A percentile compares a stretch with the other conserved stretches of the same genome.
Evolutionary conservation across 2,888 invertebrate genomes (phyloP).

Genomic region (Trissonchulus latispiculum): DNA sequence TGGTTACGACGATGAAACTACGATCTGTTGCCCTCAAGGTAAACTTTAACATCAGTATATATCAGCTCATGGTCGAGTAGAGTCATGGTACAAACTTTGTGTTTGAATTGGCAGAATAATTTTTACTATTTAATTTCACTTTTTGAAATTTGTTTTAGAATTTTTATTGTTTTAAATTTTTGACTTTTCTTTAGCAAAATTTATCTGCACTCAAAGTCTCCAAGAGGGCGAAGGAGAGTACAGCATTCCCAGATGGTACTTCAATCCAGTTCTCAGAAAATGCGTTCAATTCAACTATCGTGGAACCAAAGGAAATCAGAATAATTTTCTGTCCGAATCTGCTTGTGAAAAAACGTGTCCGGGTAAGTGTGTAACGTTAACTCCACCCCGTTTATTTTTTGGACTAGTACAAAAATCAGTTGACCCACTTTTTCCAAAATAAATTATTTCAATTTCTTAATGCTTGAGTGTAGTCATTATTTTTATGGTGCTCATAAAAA

Average conservation of each 20-base stretch:
- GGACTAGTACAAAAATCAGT: no score
- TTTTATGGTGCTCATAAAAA: no score
- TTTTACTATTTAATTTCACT: no score
- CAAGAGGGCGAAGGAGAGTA: not conserved
- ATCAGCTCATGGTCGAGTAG: no score
- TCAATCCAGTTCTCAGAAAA: constrained; percentile 21
- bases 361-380: no score
- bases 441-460: no score
- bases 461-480: no score
- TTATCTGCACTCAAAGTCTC: not conserved
- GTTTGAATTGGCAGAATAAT: not conserved
- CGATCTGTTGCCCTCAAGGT: constrained; percentile 28
- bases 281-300: constrained; percentile 31
- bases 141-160: no score
- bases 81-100: no score
- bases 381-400: no score
- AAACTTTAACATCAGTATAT: no score
- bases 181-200: not conserved
- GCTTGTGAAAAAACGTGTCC: constrained; percentile 32
- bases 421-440: no score
- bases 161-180: not conserved
- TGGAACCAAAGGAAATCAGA: constrained; percentile 33
- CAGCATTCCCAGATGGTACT: constrained; percentile 29
- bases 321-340: constrained; percentile 32
- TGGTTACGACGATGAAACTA: constrained; percentile 25